A percentile compares a stretch with the other conserved stretches of the same genome.
These are phyloP conservation scores for Symphodus melops DNA, from an alignment of 2,113 vertebrate species.

Conservation along the genomic window DNA sequence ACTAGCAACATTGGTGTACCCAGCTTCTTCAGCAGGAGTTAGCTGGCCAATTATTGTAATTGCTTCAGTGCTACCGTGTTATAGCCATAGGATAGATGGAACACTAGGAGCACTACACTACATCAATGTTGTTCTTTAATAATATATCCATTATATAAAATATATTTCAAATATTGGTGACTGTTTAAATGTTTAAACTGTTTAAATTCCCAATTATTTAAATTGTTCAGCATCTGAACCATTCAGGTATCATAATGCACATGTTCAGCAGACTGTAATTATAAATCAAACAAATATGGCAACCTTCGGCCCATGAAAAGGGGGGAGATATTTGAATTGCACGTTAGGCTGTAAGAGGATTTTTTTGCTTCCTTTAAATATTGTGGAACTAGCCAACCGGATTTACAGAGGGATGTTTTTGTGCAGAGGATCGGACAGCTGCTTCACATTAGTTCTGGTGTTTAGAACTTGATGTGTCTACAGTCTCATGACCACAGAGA, in stretches of 20 bases:
- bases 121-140: background rate
- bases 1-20: constrained; percentile 37
- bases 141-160: background rate
- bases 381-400: constrained; percentile 37
- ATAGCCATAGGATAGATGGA: background rate
- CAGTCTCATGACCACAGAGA: constrained; percentile 67
- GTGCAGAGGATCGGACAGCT: constrained; percentile 68
- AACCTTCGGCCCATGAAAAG: background rate
- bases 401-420: constrained; percentile 56
- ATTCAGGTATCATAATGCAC: constrained; percentile 18
- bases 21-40: constrained; percentile 33
- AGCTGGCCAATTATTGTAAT: constrained; percentile 59
- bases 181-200: too few species aligned
- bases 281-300: constrained; percentile 12
- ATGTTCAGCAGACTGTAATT: constrained; percentile 8
- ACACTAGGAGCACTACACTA: constrained; percentile 5
- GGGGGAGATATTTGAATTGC: constrained; percentile 3
- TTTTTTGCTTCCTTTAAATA: constrained; percentile 15
- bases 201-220: constrained; percentile 12
- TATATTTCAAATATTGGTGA: too few species aligned
- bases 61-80: constrained; percentile 18
- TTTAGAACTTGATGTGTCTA: constrained; percentile 63
- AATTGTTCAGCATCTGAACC: constrained; percentile 19
- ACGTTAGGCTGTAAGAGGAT: constrained; percentile 2
- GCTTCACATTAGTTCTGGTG: constrained; percentile 72